Base-by-base conservation (phyloP, 2,888 invertebrate species). In the Lithophane leautieri region DNA sequence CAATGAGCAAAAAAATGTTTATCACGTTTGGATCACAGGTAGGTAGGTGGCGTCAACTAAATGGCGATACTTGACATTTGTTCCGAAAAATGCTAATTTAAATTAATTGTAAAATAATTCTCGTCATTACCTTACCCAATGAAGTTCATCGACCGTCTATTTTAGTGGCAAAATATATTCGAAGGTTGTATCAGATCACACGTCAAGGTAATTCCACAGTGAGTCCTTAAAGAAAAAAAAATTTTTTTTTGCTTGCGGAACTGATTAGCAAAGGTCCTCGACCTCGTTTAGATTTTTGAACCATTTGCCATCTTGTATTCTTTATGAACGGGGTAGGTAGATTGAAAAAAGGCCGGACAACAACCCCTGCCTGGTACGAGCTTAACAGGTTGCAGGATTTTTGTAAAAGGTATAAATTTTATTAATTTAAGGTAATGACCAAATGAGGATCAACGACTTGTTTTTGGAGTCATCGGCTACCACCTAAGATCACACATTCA, bases 161-260 rank as follows among this genome's bases (percentile, higher is more conserved):
- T 89, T 90, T 91, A 88, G 90, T 94, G 93, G 94, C 92, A 94
- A 94, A 94, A 93, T 93, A 93, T 89, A 85, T 84, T 81, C 90
- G 94, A 95, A 95, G 95, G 94, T 95, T 93, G 93, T 92, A 91
- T 90, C 91, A 89, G 86, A 90, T 83, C 90, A 89, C 90, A 89
- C 86, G 88, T 81, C 91, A 93, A 94, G 93, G 94, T 91, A 93
- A 91, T 85, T 87, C 86, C 88, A 85, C 92, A 88, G 89, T 90
- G 92, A 92, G 92, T 92, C 93, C 92, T 88, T 69, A 79, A 83
- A 82, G 86, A 79, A 89, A 92, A 92, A 91, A 91, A 85, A 68
- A 83, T 3, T 81, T 85, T 88, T 28, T 83, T 78, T 80, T 81
- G 71, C 86, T 89, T 92, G 88, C 92, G 93, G 93, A 94, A 94